Base-by-base conservation (phyloP, 1,140 invertebrate genomes). In the Neodiprion pinetum region DNA sequence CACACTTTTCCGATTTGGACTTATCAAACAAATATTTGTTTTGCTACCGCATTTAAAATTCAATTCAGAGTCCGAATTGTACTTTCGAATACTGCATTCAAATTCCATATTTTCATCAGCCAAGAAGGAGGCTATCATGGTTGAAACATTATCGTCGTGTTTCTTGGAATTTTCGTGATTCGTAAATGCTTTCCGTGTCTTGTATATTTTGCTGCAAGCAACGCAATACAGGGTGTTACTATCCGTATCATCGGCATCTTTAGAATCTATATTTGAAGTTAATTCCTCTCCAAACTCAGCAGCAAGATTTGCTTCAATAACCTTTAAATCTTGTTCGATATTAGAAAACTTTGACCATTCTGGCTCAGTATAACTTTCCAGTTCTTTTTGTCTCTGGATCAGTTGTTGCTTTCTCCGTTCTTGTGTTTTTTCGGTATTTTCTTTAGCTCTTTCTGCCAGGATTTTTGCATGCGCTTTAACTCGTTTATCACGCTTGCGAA, bases 161-260 rank as follows among this genome's bases (percentile, higher is more conserved):
- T 97, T 98, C 84, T 96, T 98, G 67, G 97, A 98, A 74, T 95
- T 95, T 84, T 98, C 96, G 84, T 99, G 97, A 89, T 98, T 99
- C 71, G 90, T 90, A 87, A 96, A 96, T n/a, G 96, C 93, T 87
- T 96, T 97, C 9, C 93, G 90, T 78, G 95, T 97, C 88, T 96
- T 96, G 79, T 98, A 98, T n/a, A 94, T 82, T 89, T 98, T 98
- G 85, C 96, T 96, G 82, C 97, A 99, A 21, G 96, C 96, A 28
- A 95, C 91, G 87, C 97, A 99, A 83, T 96, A 98, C 1, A 96
- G 86, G 78, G 90, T 88, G 81, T 89, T 86, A 67, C 87, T 80
- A 77, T 80, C 75, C 9, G 80, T 76, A 28, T 75, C 47, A 3
- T 76, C 72, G 8, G 79, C 50, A 53, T 82, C 79, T 7, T 87